Conservation (phyloP, 2,888 invertebrate genomes). For the Suillia variegata region DNA sequence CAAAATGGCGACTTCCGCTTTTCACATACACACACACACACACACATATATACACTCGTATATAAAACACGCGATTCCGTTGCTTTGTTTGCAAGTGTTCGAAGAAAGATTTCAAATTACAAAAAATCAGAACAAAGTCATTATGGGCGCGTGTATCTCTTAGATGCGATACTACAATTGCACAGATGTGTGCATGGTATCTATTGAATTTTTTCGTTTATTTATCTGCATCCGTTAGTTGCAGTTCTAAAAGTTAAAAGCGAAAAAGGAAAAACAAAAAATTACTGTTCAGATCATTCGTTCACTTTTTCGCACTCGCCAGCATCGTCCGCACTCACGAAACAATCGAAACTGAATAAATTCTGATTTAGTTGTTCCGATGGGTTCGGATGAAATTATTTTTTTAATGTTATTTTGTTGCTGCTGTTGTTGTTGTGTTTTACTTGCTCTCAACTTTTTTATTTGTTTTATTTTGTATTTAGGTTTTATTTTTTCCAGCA, state of each 20-base stretch:
- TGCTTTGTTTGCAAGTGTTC: neutral
- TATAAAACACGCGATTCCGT: no score
- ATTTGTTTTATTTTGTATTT: neutral
- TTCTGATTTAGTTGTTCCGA: slow-evolving; percentile 52
- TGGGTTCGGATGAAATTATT: slow-evolving; percentile 40
- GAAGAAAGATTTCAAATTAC: no score
- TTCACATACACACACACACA: slow-evolving; percentile 13
- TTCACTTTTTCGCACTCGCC: slow-evolving; percentile 32
- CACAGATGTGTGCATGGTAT: no score
- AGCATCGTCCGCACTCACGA: slow-evolving; percentile 56
- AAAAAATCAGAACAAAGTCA: no score
- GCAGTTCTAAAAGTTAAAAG: neutral
- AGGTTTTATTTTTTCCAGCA: slow-evolving; percentile 32
- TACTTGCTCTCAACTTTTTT: slow-evolving; percentile 16
- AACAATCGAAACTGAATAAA: slow-evolving; percentile 60
- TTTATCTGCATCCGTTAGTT: neutral
- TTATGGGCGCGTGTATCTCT: no score
- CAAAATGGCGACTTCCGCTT: slow-evolving; percentile 31
- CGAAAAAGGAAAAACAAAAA: neutral
- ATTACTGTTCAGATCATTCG: no score
- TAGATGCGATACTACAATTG: no score
- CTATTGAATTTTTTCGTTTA: no score
- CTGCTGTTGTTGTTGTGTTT: slow-evolving; percentile 23
- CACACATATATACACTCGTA: slow-evolving; percentile 15
- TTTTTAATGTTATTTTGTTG: slow-evolving; percentile 21